Evolutionary conservation across 92 coral and sea anemone genomes (phyloP), one percentile per base, ranked within the genome.

Genomic region (Phenganax marumi): DNA sequence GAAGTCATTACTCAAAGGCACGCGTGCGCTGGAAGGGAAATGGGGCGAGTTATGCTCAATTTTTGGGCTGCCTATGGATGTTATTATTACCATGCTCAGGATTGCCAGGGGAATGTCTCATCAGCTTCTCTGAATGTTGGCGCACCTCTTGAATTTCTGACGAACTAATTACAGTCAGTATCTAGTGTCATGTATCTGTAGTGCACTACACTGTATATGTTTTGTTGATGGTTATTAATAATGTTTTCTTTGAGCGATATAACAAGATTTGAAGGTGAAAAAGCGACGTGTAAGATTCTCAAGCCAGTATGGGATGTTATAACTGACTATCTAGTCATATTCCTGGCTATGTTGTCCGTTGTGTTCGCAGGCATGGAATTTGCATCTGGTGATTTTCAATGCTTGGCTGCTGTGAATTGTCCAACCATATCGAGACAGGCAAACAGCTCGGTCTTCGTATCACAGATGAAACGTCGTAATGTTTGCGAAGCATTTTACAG

Each of bases 301-400:
- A 88, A 85, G 75, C 89, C 91, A 24, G 75, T 85, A 78, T 88
- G 89, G 89, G 86, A 82, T 39, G 77, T 86, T 8, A 33, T 86
- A 25, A 74, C 89, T 24, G 91, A 85, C 50, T 88, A 88, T 50
- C 86, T 88, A 50, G 76, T 71, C 25, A 60, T 65, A 6, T 81
- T 71, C 52, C 18, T 85, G 76, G 25, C 81, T 57, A 16, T 75
- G 25, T 8, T 76, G 18, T 71, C 89, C 68, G 11, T 88, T 23
- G 21, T 85, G 64, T 14, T 83, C 46, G 89, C 89, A 8, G 84
- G 79, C 5, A 54, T 85, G 86, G 84, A 85, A 75, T 77, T 77
- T 52, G 64, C 86, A 6, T 75, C 50, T 16, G 83, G 80, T 68
- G 52, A 53, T 13, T 68, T 89, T 10, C 73, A 81, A 61, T 89